phyloP scores from a whole-genome alignment of 2,888 invertebrate genomes.

The Andricus curvator region DNA sequence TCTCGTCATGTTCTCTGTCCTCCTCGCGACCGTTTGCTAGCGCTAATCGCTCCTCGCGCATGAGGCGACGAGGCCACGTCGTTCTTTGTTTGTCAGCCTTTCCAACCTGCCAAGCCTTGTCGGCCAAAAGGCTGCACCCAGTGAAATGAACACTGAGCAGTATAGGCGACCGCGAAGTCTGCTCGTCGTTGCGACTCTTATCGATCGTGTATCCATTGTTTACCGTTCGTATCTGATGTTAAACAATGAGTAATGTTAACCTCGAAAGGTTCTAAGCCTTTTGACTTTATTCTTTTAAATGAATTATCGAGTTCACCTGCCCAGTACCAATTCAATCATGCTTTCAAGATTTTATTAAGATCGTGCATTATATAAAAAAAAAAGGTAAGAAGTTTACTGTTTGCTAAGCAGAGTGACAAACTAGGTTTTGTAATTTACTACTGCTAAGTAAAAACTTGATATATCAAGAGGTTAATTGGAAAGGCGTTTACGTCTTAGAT shows the following conservation, averaged over 20 bases:
- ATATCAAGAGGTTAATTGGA: constrained; percentile 20
- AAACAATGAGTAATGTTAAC: constrained; percentile 23
- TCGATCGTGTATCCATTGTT: constrained; percentile 35
- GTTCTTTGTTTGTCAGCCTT: constrained; percentile 62
- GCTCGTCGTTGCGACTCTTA: constrained; percentile 38
- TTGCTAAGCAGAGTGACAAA: not conserved
- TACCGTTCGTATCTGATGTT: constrained; percentile 36
- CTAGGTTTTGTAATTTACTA: not conserved
- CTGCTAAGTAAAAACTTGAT: not conserved
- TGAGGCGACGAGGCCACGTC: constrained; percentile 57
- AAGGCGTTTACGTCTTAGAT: constrained; percentile 14
- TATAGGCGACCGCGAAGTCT: constrained; percentile 32
- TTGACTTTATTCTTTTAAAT: constrained; percentile 5
- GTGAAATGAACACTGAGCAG: constrained; percentile 25
- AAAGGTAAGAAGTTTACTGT: not conserved
- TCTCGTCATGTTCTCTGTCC: constrained; percentile 49
- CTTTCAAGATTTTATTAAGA: not conserved
- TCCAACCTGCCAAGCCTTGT: constrained; percentile 51
- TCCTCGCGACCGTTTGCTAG: constrained; percentile 54
- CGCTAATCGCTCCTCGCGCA: constrained; percentile 63
- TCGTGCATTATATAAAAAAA: not conserved
- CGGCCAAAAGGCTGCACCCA: constrained; percentile 41
- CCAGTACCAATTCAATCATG: not conserved
- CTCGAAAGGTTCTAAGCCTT: constrained; percentile 19
- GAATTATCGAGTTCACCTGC: constrained; percentile 12